These are phyloP conservation scores for Drosophila arizonae DNA, from an alignment of 1,140 invertebrate genomes.

Conservation along the genomic window DNA sequence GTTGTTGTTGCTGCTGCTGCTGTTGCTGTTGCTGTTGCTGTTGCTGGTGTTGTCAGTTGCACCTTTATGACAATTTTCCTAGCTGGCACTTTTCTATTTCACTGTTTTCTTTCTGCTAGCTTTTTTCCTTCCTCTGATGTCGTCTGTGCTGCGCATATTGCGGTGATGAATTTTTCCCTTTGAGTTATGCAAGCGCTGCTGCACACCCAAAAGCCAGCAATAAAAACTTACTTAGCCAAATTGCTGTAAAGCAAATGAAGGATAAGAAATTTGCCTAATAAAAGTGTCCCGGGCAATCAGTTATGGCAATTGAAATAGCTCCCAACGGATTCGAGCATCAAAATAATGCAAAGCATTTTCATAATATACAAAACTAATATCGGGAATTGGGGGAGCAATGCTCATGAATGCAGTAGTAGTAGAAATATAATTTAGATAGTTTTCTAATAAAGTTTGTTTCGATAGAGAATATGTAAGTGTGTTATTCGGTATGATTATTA, in stretches of 20 bases:
- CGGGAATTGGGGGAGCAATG: no score
- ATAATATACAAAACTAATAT: not conserved
- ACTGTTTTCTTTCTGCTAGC: constrained; percentile 15
- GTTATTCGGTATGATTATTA: no score
- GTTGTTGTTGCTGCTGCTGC: constrained; percentile 9
- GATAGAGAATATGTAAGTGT: no score
- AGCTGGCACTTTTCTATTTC: constrained; percentile 56
- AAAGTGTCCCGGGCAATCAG: constrained; percentile 10
- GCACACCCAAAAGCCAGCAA: constrained; percentile 35
- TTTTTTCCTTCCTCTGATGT: constrained; percentile 13
- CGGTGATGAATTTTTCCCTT: constrained; percentile 81
- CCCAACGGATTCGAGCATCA: not conserved
- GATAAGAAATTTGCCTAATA: constrained; percentile 44
- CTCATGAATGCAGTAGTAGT: no score
- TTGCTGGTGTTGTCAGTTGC: constrained; percentile 70
- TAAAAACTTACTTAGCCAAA: constrained; percentile 79
- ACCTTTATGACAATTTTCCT: constrained; percentile 83
- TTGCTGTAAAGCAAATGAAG: constrained; percentile 55
- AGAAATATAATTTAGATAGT: no score
- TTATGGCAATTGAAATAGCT: not conserved
- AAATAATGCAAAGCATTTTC: not conserved
- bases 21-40: constrained; percentile 22
- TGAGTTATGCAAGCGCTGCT: constrained; percentile 61
- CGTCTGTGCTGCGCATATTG: constrained; percentile 74
- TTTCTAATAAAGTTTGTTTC: no score